Percentiles rank a stretch among this genome's conserved stretches.
phyloP scores from a whole-genome alignment of 2,113 vertebrate genomes.

The Verasper variegatus region DNA sequence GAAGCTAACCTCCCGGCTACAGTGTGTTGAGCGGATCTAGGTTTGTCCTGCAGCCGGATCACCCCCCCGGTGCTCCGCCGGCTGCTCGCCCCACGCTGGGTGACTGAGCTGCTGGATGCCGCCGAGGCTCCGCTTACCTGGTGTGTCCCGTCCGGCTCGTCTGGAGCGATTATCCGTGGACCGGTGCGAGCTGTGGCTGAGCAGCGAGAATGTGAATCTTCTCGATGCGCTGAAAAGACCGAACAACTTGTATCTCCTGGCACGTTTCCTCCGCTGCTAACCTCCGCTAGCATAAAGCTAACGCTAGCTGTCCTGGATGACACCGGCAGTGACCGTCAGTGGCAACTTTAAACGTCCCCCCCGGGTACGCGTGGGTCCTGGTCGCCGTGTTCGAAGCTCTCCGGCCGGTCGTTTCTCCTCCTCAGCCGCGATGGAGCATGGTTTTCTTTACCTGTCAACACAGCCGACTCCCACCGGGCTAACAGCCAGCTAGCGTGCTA shows the following conservation, averaged over 20 bases:
- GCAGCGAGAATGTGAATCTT: not conserved
- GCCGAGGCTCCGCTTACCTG: conserved; percentile 56
- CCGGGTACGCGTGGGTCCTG: not conserved
- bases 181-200: not conserved
- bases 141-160: conserved; percentile 29
- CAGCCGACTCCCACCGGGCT: conserved; percentile 55
- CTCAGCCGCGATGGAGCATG: conserved; percentile 6
- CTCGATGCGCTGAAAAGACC: not conserved
- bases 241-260: conserved; percentile 48
- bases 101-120: not conserved
- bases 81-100: conserved; percentile 6
- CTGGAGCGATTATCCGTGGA: not conserved
- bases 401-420: not conserved
- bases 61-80: too few species aligned
- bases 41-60: too few species aligned
- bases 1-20: not conserved
- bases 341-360: too few species aligned
- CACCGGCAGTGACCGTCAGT: not conserved
- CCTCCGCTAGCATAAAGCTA: conserved; percentile 56
- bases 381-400: not conserved
- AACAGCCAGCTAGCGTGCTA: conserved; percentile 70
- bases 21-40: too few species aligned
- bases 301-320: conserved; percentile 39
- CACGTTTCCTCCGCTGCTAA: conserved; percentile 30
- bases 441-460: not conserved